Evolutionary conservation across 2,888 invertebrate genomes (phyloP), one percentile per base, ranked within the genome.

Genomic region (Dromius quadrimaculatus): DNA sequence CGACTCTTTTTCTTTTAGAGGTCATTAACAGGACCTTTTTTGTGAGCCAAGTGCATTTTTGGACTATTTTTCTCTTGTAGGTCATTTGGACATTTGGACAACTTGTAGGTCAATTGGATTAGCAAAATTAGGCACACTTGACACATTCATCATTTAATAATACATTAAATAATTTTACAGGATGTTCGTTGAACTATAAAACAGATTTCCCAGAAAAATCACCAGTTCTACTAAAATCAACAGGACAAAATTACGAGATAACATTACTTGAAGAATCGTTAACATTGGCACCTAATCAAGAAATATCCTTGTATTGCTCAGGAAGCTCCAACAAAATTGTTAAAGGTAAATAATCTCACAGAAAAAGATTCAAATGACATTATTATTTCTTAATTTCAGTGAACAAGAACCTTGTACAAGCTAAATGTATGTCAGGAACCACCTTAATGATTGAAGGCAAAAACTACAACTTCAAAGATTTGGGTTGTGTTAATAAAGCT

Each of bases 151-250:
- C 32, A 32, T 6, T 4, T 32, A 32, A 32, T 32, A 32, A 32
- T 32, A 32, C 5, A n/a, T 11, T 45, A 45, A 45, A 45, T 45
- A 45, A 45, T 43, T 15, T 63, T 64, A 17, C 17, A 65, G 65
- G 65, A 15, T 65, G 65, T 65, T 22, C 34, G 2, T 8, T 65
- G 13, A 54, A 54, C 13, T 65, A 50, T 8, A 34, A 50, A 22
- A 65, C 54, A 5, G 65, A 65, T 54, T 65, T 65, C 20, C 54
- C 54, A 23, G 54, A 38, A 20, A 65, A 65, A 54, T 36, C 36
- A 15, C 65, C 65, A 38, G 15, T 65, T 22, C 2, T 65, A 13
- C 17, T 65, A 17, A 50, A 54, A 15, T 22, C 20, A 54, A 54
- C 4, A 22, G 54, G 50, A 11, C 22, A 50, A 54, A 54, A n/a